A percentile compares a stretch with the other conserved stretches of the same genome.
Conservation (phyloP, 2,797 vertebrate genomes). For the Eulemur coronatus region DNA sequence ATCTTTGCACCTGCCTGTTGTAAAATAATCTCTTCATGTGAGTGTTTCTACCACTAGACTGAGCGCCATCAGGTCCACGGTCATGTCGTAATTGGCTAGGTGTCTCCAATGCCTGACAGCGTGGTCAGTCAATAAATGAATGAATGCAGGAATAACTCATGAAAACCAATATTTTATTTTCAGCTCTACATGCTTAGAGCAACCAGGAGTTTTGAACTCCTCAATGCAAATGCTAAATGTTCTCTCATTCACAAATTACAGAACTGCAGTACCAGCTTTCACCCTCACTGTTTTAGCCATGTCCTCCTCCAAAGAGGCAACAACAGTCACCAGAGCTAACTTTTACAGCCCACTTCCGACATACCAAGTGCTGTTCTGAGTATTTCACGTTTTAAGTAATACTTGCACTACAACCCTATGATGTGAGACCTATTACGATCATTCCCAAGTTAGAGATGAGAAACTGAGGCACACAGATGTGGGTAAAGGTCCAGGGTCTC, state of each 20-base stretch:
- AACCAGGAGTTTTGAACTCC: background rate
- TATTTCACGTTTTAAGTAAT: background rate
- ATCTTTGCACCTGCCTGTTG: background rate
- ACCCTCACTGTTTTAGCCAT: background rate
- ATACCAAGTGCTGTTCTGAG: background rate
- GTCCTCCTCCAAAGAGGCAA: background rate
- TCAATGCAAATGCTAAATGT: background rate
- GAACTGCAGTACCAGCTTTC: background rate
- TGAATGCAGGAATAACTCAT: background rate
- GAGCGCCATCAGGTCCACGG: background rate
- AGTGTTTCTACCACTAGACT: background rate
- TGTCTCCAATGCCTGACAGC: background rate
- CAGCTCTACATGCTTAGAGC: background rate
- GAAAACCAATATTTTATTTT: background rate
- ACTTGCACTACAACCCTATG: background rate
- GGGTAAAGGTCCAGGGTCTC: background rate
- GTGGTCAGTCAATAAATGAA: background rate
- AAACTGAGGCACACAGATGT: background rate
- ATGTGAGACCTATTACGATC: background rate
- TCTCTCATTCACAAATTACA: background rate
- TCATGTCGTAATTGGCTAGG: background rate
- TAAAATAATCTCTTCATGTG: background rate
- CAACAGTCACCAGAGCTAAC: background rate
- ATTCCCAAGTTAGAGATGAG: background rate
- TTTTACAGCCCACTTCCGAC: background rate